phyloP scores from a whole-genome alignment of 2,888 invertebrate genomes.

The Tipula unca region DNA sequence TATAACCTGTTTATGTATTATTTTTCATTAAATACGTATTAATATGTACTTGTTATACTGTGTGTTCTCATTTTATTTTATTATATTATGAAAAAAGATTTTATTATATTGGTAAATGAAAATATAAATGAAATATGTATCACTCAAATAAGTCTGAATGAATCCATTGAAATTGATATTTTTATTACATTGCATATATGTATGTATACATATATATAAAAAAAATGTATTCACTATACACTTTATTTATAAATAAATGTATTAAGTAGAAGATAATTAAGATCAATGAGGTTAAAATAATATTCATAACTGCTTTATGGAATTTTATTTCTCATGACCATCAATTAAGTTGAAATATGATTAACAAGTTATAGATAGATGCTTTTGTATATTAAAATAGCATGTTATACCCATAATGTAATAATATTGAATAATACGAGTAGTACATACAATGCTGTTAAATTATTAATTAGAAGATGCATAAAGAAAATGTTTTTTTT shows the following conservation, averaged over 20 bases:
- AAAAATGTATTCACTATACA: not conserved
- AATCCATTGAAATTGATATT: not conserved
- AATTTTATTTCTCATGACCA: not conserved
- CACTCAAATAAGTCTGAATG: not conserved
- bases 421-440: not conserved
- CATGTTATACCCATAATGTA: not conserved
- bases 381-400: not conserved
- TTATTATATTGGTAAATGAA: not conserved
- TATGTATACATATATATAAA: too few relatives aligned
- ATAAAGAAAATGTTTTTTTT: not conserved
- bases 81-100: not conserved
- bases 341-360: not conserved
- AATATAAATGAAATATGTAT: not conserved
- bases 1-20: not conserved
- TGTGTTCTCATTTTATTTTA: not conserved
- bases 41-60: not conserved
- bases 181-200: not conserved
- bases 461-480: not conserved
- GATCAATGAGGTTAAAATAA: conserved; percentile 4
- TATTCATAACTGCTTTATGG: not conserved
- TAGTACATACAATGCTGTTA: not conserved
- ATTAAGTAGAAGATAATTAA: not conserved
- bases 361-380: not conserved
- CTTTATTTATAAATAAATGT: not conserved
- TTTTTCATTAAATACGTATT: not conserved